Base-by-base conservation (phyloP, 1,140 invertebrate species). In the Ptiloglossa arizonensis region DNA sequence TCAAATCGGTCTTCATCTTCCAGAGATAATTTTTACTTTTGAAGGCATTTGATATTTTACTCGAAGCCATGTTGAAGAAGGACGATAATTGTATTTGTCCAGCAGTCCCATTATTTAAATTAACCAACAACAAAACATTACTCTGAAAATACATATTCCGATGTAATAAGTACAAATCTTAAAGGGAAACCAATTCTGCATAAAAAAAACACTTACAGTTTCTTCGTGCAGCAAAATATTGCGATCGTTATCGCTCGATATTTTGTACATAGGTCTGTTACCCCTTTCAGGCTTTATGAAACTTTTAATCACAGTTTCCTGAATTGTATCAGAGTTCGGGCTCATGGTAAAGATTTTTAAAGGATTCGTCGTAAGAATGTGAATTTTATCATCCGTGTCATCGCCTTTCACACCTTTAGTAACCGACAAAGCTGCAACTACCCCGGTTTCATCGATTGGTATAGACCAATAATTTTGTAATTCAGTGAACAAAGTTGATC, bases 391-490 rank as follows among this genome's bases (percentile, higher is more conserved):
- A 60, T 92, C 86, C 5, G 50, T 81, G 15, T 81, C 81, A 69
- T 88, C 79, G 5, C 22, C 74, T 78, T 83, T 87, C 41, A 27
- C 82, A 87, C 93, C 92, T 87, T 91, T 91, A 15, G 90, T 91
- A 17, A 94, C 91, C 24, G 92, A 86, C 5, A 95, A 75, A 81
- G 93, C 94, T 66, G 92, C 91, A 9, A 94, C 89, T 22, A 93
- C 86, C n/a, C 91, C 92, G 11, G 88, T 89, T 27, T 95, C 94
- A 66, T 90, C 87, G 27, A 94, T 80, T 0, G 95, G 94, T 22
- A 95, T 79, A 4, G 87, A 91, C 94, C 94, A 95, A 76, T 93
- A 93, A 64, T 90, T 92, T 77, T 94, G 92, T 75, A 94, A 86
- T 82, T 95, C 94, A n/a, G 92, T 93, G 85, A 95, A 95, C 79